phyloP scores from a whole-genome alignment of 1,140 invertebrate species.

The Drosophila ogumai region DNA sequence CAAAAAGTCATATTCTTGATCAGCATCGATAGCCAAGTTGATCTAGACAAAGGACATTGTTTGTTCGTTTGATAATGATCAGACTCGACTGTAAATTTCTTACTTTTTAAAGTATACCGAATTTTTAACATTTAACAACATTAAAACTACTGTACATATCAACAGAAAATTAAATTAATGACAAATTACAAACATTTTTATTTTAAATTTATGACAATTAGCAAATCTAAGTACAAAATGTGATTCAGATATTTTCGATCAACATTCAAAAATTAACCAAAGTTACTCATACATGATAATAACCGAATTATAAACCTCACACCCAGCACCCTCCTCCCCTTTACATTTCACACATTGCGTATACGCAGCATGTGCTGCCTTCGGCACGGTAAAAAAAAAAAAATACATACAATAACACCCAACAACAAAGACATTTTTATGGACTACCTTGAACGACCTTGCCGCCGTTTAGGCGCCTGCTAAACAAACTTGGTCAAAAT shows the following conservation, averaged over 20 bases:
- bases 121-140: not conserved
- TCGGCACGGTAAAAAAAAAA: conserved; percentile 23
- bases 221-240: not conserved
- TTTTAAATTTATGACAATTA: not conserved
- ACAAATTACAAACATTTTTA: not conserved
- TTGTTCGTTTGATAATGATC: not conserved
- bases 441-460: conserved; percentile 80
- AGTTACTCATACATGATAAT: not conserved
- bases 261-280: not conserved
- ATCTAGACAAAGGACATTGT: not conserved
- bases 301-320: conserved; percentile 4
- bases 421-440: conserved; percentile 52
- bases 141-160: not conserved
- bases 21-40: not conserved
- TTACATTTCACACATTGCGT: conserved; percentile 56
- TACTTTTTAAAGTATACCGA: not conserved
- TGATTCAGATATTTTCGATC: not conserved
- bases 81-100: not conserved
- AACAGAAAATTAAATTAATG: not conserved
- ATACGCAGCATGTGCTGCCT: conserved; percentile 72
- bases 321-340: not conserved
- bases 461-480: conserved; percentile 67
- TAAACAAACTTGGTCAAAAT: conserved; percentile 75
- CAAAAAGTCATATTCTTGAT: not conserved
- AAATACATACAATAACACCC: conserved; percentile 2